Conservation (phyloP, 2,888 invertebrate genomes). For the Lepidocyrtinus sp. region DNA sequence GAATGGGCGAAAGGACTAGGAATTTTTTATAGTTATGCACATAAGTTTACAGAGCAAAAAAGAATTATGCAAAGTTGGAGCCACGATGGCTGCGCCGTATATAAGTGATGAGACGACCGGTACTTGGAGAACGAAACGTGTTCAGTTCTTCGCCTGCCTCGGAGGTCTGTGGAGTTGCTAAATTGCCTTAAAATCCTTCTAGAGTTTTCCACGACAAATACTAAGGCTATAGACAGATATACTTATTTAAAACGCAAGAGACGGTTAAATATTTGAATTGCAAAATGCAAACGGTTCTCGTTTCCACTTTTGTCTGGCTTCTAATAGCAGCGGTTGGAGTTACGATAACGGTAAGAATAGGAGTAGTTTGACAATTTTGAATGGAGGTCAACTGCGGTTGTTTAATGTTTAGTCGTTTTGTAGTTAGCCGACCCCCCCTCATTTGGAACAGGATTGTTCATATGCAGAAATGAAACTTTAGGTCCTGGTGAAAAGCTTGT, state of each 20-base stretch:
- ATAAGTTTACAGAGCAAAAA: too few relatives aligned
- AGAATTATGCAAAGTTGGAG: constrained; percentile 29
- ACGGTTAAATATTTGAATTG: background rate
- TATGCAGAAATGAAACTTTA: constrained; percentile 40
- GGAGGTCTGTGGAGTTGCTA: background rate
- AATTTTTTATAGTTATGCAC: too few relatives aligned
- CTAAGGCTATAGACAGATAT: background rate
- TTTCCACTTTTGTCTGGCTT: background rate
- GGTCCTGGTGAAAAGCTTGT: constrained; percentile 33
- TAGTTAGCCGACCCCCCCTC: constrained; percentile 26
- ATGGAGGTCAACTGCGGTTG: background rate
- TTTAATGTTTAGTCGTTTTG: background rate
- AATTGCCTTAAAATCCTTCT: background rate
- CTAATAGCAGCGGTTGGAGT: constrained; percentile 19
- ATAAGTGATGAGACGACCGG: constrained; percentile 34
- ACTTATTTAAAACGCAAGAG: background rate
- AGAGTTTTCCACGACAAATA: background rate
- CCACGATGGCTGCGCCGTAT: constrained; percentile 35
- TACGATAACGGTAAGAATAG: constrained; percentile 32
- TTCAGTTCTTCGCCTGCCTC: background rate
- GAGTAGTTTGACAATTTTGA: background rate
- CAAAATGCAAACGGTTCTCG: background rate
- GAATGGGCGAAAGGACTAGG: too few relatives aligned
- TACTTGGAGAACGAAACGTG: background rate
- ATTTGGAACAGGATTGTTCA: constrained; percentile 45